Conservation (phyloP, 2,888 invertebrate genomes). For the Caenorhabditis japonica region DNA sequence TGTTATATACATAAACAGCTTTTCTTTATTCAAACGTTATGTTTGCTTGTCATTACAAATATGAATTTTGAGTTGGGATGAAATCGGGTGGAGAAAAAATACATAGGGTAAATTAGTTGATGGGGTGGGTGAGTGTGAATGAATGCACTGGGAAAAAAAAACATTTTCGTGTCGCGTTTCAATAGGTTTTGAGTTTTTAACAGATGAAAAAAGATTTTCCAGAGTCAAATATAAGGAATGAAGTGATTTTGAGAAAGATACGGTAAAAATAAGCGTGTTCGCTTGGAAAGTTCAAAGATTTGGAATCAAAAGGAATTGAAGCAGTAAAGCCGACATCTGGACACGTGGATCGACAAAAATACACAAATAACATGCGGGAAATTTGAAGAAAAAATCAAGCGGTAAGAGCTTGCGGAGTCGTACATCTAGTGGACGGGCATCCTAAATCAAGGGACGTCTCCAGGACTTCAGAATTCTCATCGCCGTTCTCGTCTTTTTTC, state of each 20-base stretch:
- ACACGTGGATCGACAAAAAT: constrained; percentile 45
- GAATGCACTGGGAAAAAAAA: constrained; percentile 27
- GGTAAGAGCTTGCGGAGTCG: constrained; percentile 36
- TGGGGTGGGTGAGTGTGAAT: too few species aligned
- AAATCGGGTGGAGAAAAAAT: constrained; percentile 7
- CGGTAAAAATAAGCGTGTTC: constrained; percentile 3
- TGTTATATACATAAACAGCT: constrained; percentile 22
- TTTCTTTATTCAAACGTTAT: constrained; percentile 10
- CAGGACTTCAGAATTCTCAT: constrained; percentile 35
- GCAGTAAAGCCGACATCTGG: constrained; percentile 35
- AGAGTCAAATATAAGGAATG: constrained; percentile 18
- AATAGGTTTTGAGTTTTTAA: neutral
- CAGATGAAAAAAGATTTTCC: constrained; percentile 25
- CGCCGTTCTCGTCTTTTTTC: constrained; percentile 37
- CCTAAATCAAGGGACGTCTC: constrained; percentile 50
- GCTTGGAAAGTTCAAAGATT: neutral
- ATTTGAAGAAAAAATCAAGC: constrained; percentile 4
- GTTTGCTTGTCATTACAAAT: constrained; percentile 12
- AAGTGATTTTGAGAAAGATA: constrained; percentile 1
- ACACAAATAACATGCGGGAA: constrained; percentile 26
- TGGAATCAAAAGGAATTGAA: constrained; percentile 13
- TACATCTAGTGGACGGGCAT: constrained; percentile 17
- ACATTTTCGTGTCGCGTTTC: too few species aligned
- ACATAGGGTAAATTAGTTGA: too few species aligned
- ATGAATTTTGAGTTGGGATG: constrained; percentile 10